Percentiles rank a stretch among this genome's conserved stretches.
Conservation (phyloP, 2,797 vertebrate species). For the Sylvilagus floridanus region DNA sequence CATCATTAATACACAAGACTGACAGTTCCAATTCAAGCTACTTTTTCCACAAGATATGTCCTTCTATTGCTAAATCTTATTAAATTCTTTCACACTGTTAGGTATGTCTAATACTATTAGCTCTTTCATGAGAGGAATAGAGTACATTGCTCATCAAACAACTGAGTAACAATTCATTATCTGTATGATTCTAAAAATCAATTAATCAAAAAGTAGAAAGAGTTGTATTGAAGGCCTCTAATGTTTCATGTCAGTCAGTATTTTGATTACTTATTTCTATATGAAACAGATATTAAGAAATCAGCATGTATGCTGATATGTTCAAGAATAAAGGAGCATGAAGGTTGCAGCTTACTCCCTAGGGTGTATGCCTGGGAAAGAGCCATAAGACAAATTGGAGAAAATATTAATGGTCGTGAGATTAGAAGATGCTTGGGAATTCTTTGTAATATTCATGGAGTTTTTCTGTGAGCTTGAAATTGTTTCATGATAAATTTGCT, state of each 20-base stretch:
- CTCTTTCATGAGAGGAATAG: neutral
- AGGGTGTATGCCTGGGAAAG: neutral
- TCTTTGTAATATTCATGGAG: neutral
- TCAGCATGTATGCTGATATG: neutral
- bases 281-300: neutral
- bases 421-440: neutral
- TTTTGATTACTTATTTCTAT: constrained; percentile 10
- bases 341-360: neutral
- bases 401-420: neutral
- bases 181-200: neutral
- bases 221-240: neutral
- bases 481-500: neutral
- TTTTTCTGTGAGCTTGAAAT: constrained; percentile 18
- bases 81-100: neutral
- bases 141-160: neutral
- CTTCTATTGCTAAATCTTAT: neutral
- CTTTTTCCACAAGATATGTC: neutral
- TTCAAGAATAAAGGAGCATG: neutral
- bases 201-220: neutral
- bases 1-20: neutral
- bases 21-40: neutral
- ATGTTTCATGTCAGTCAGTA: neutral
- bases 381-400: neutral
- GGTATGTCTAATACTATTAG: neutral
- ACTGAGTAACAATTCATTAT: neutral